Base-by-base conservation (phyloP, 1,140 invertebrate species). In the Anoplolepis gracilipes region DNA sequence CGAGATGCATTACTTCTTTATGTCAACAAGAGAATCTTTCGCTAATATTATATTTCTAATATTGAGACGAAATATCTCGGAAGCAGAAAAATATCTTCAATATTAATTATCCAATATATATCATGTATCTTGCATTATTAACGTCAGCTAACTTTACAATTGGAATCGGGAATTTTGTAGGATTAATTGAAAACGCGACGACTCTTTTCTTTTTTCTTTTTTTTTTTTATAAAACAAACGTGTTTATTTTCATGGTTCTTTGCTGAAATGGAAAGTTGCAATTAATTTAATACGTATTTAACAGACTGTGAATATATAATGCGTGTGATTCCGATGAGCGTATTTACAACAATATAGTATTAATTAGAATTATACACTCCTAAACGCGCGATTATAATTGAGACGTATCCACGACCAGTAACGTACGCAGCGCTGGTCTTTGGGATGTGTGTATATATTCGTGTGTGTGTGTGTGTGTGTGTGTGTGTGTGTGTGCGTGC, bases 281-380 rank as follows among this genome's bases (percentile, higher is more conserved):
- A 72, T 90, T 91, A 91, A 91, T 91, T 91, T 91, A 91, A 91
- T 91, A 89, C 64, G 86, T 75, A 85, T 87, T 78, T 91, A 91
- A 91, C 86, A 85, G 84, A 87, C 55, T 82, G 85, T 81, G 79
- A 79, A 90, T 90, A 90, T 90, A 81, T 70, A 90, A 85, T 88
- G 82, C 86, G 82, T 84, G 85, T 88, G 90, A 86, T 85, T 73
- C 16, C 86, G 90, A 91, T 88, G 90, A 90, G 90, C 90, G 85
- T 91, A 91, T 91, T 90, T 91, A 91, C 90, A 91, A 90, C 78
- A 85, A 90, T 91, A 90, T 70, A 90, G 46, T 84, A 91, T 19
- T 77, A 90, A 57, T 87, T 86, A 85, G 85, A 77, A 53, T 89
- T 85, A 73, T 73, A 89, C 85, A 84, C 64, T 64, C 59, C 70